These are phyloP conservation scores for Ianthella basta DNA, from an alignment of 37 sponge, comb jelly and placozoan species.

Conservation along the genomic window DNA sequence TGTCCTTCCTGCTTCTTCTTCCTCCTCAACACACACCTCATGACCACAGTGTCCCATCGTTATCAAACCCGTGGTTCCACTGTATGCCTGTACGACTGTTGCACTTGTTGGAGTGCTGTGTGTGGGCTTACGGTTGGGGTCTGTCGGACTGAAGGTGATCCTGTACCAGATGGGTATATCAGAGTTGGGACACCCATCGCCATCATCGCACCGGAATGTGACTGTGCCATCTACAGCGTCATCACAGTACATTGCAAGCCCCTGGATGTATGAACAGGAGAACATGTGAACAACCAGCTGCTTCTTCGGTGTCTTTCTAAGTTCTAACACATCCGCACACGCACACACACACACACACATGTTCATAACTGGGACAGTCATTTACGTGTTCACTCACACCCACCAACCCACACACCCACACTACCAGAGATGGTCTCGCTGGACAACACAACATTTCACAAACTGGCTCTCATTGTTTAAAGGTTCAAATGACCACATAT, in stretches of 20 bases:
- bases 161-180: constrained; percentile 9
- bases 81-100: no score
- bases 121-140: no score
- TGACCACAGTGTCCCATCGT: no score
- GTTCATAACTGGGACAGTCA: background rate
- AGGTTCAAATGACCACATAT: background rate
- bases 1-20: no score
- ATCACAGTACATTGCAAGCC: background rate
- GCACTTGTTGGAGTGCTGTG: no score
- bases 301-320: no score
- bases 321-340: background rate
- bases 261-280: background rate
- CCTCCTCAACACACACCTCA: no score
- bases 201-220: background rate
- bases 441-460: no score
- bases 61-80: no score
- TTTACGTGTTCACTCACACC: background rate
- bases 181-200: background rate
- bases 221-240: background rate
- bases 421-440: background rate
- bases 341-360: background rate
- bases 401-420: no score
- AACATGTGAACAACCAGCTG: no score
- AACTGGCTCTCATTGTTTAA: no score
- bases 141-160: background rate